A percentile compares a stretch with the other conserved stretches of the same genome.
Evolutionary conservation across 2,797 vertebrate genomes (phyloP).

Genomic region (Heteromormyrus szaboi): DNA sequence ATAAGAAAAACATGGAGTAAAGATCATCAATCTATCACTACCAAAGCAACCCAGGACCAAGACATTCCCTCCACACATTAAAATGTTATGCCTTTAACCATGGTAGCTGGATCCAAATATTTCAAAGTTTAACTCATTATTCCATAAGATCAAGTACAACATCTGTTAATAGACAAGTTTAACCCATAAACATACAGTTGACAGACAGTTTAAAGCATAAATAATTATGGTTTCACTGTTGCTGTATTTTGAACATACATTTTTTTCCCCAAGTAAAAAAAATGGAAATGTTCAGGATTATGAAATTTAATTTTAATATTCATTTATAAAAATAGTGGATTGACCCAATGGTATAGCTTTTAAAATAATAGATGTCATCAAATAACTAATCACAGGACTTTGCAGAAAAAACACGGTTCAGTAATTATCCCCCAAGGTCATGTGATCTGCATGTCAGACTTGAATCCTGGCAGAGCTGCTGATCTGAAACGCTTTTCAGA

Average conservation of each 20-base stretch:
- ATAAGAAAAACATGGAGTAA: neutral
- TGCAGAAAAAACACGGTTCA: neutral
- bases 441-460: neutral
- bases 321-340: neutral
- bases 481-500: neutral
- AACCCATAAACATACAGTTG: neutral
- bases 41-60: neutral
- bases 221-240: neutral
- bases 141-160: neutral
- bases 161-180: neutral
- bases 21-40: neutral
- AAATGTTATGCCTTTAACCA: neutral
- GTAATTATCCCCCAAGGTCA: neutral
- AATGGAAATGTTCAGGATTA: neutral
- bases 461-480: neutral
- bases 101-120: neutral
- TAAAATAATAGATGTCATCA: neutral
- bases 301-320: neutral
- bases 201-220: neutral
- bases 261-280: neutral
- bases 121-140: neutral
- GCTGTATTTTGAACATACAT: neutral
- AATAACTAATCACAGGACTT: neutral
- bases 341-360: neutral
- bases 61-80: neutral